Evolutionary conservation across 2,888 invertebrate species (phyloP).

Genomic region (Phragmatobia fuliginosa): DNA sequence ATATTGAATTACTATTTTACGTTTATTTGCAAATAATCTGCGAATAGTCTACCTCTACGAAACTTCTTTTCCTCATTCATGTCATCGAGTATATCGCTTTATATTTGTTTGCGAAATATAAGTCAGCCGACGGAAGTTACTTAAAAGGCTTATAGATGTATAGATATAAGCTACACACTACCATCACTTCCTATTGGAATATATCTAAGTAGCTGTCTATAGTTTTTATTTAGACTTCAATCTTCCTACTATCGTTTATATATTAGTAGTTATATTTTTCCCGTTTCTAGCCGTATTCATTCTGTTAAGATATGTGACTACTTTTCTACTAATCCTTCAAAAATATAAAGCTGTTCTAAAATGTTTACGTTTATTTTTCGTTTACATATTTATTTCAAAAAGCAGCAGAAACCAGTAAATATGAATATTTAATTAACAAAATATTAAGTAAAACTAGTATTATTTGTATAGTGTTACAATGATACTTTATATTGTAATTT

Average conservation of each 20-base stretch:
- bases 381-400: neutral
- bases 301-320: no score
- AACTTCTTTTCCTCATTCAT: no score
- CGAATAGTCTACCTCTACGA: no score
- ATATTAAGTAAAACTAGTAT: neutral
- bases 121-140: neutral
- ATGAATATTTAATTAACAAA: neutral
- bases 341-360: neutral
- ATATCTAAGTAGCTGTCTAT: neutral
- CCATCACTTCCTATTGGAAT: neutral
- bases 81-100: neutral
- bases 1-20: no score
- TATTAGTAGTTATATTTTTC: neutral
- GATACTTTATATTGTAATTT: neutral
- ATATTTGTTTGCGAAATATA: neutral
- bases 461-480: constrained; percentile 3
- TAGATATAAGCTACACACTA: neutral
- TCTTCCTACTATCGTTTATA: neutral
- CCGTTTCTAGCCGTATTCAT: no score
- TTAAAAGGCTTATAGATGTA: neutral
- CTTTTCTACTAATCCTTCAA: neutral
- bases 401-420: neutral
- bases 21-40: no score
- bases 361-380: neutral
- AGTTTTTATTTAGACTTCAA: neutral